Conservation (phyloP, 1,140 invertebrate genomes). For the Drosophila kohkoa region DNA sequence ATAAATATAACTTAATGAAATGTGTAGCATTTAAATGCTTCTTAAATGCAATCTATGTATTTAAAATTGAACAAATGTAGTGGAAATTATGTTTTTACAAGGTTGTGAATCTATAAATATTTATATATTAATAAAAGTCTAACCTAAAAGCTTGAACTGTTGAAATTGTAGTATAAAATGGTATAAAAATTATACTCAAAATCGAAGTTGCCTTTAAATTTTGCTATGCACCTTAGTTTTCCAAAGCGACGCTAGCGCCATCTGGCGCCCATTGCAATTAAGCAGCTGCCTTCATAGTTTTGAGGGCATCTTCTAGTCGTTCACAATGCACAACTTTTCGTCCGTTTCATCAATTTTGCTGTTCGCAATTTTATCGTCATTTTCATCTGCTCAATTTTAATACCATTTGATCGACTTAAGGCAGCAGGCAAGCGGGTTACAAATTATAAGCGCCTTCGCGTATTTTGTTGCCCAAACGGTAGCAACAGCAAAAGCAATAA, state of each 20-base stretch:
- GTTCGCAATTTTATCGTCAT: constrained; percentile 2
- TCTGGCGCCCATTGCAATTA: neutral
- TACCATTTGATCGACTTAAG: constrained; percentile 35
- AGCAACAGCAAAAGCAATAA: constrained; percentile 6
- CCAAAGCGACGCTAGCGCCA: neutral
- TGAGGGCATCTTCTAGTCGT: neutral
- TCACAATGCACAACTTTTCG: neutral
- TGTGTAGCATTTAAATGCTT: too few species aligned
- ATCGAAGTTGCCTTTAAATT: too few species aligned
- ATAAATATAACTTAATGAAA: neutral
- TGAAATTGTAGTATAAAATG: too few species aligned
- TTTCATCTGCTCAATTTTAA: constrained; percentile 18
- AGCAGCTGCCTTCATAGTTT: neutral
- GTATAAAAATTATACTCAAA: too few species aligned
- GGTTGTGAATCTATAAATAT: too few species aligned
- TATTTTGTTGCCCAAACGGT: constrained; percentile 44
- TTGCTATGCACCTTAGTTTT: too few species aligned
- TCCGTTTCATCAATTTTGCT: neutral
- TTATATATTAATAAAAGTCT: too few species aligned
- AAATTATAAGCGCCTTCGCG: constrained; percentile 65
- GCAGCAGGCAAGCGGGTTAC: constrained; percentile 38
- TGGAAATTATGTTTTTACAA: too few species aligned
- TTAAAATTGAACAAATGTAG: too few species aligned
- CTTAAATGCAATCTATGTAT: too few species aligned
- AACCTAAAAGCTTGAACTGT: too few species aligned